Evolutionary conservation across 2,888 invertebrate genomes (phyloP), one percentile per base, ranked within the genome.

Genomic region (Diadegma fenestrale): DNA sequence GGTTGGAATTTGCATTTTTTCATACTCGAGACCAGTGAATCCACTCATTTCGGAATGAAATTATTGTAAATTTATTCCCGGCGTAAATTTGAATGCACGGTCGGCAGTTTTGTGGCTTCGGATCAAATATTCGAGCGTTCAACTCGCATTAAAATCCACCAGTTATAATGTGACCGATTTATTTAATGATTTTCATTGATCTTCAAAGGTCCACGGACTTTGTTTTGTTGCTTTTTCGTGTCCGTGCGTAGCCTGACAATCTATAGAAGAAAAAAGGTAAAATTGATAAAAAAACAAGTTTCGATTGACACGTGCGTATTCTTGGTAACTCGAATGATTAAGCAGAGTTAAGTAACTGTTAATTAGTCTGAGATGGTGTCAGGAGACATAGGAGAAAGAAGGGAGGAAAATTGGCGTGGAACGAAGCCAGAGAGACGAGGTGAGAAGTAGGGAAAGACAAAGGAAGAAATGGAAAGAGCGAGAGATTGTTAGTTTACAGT

Each of bases 271-370:
- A 61, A 45, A 41, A 26, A 76, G 2, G 22, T 14, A 6, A 64
- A 33, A 26, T n/a, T n/a, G n/a, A n/a, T n/a, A n/a, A n/a, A n/a
- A 30, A 45, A 43, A 30, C 4, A 63, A 37, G 22, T 63, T 22
- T 51, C 48, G 61, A 51, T 77, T 68, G 10, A 58, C 75, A 71
- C 64, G 58, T 71, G 82, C 64, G 73, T 63, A 45, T 68, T 69
- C 30, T 33, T 51, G 69, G 54, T 12, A 51, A 41, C 17, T 14
- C 19, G 76, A 77, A 81, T 78, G 81, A 85, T 85, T 81, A 78
- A 85, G 68, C 64, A 75, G 66, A 78, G 78, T 82, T 85, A 82
- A 82, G 79, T 82, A 85, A 85, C 85, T 85, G 85, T 82, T 82
- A 82, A 82, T 85, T 85, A 80, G 82, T 68, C 66, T 64, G 79